phyloP scores from a whole-genome alignment of 2,888 invertebrate species.

The Pachliopta kotzebuea region DNA sequence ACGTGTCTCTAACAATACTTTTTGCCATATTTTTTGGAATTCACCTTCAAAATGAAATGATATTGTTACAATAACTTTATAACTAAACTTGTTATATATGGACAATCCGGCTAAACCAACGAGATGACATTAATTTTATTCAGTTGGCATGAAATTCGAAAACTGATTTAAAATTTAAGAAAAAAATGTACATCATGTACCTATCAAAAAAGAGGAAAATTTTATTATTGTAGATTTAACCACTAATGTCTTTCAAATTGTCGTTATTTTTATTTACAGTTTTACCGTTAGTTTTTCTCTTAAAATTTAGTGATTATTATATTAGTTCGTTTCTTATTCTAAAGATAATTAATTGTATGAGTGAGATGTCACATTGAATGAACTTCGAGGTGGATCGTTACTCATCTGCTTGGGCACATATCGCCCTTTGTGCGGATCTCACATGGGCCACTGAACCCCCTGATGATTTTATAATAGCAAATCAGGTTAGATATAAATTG shows the following conservation, averaged over 20 bases:
- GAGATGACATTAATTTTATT: slow-evolving; percentile 62
- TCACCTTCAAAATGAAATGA: background rate
- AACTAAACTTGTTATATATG: slow-evolving; percentile 25
- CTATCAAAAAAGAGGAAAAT: slow-evolving; percentile 77
- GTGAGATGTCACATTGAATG: slow-evolving; percentile 78
- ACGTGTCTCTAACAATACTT: too few relatives aligned
- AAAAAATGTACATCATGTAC: slow-evolving; percentile 65
- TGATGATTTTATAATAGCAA: slow-evolving; percentile 73
- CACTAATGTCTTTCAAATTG: slow-evolving; percentile 76
- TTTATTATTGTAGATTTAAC: slow-evolving; percentile 77
- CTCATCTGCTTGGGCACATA: slow-evolving; percentile 74
- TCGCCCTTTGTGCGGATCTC: slow-evolving; percentile 77
- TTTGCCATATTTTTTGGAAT: too few relatives aligned
- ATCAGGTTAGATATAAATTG: slow-evolving; percentile 57
- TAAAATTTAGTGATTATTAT: slow-evolving; percentile 71
- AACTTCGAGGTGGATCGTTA: slow-evolving; percentile 76
- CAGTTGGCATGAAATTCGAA: slow-evolving; percentile 67
- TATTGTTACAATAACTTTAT: background rate
- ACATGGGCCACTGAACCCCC: slow-evolving; percentile 74
- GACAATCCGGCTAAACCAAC: slow-evolving; percentile 48
- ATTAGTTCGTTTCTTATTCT: slow-evolving; percentile 67
- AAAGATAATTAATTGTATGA: slow-evolving; percentile 69
- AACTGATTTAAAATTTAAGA: slow-evolving; percentile 70
- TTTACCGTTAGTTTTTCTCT: slow-evolving; percentile 72
- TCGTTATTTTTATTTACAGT: slow-evolving; percentile 73